Evolutionary conservation across 2,888 invertebrate genomes (phyloP), one percentile per base, ranked within the genome.

Genomic region (Eueremaeus valkanovi): DNA sequence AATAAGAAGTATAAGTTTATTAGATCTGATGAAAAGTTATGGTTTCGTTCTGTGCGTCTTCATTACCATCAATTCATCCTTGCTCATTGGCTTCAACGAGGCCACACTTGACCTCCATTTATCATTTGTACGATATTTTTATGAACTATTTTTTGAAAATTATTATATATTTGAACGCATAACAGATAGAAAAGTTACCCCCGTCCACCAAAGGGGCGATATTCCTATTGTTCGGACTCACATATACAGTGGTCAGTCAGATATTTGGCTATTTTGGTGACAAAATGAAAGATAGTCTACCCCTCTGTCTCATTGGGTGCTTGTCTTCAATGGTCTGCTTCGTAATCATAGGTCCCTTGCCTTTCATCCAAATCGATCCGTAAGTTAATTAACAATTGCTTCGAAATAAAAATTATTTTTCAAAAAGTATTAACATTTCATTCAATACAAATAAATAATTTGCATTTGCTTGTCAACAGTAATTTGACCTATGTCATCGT

Each of bases 61-160:
- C 9, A 61, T 61, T 16, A 61, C 29, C 9, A 31, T 61, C 5
- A 61, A 61, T 16, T 61, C 29, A 1, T 31, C 27, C 1, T 31
- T 61, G 1, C 31, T 61, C 1, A 61, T 61, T 29, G 58, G 58
- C 13, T 61, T 61, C 16, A 61, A 61, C 29, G 58, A 61, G 31
- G 58, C 58, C 11, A 61, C 58, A 29, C 58, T 61, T 61, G 58
- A 61, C 13, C 58, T 61, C 1, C 58, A 61, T 29, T 61, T 61
- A 18, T 1, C 16, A 61, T 8, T 8, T 5, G 58, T 61, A 16
- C 3, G 8, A 5, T 9, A 40, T 40, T 40, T 40, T 40, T 40
- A 40, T 40, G 40, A 5, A 5, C 40, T 40, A 9, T n/a, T n/a
- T n/a, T n/a, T n/a, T n/a, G n/a, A n/a, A n/a, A n/a, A n/a, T n/a